phyloP scores from a whole-genome alignment of 2,797 vertebrate species.

The Tenualosa thibaudeaui region DNA sequence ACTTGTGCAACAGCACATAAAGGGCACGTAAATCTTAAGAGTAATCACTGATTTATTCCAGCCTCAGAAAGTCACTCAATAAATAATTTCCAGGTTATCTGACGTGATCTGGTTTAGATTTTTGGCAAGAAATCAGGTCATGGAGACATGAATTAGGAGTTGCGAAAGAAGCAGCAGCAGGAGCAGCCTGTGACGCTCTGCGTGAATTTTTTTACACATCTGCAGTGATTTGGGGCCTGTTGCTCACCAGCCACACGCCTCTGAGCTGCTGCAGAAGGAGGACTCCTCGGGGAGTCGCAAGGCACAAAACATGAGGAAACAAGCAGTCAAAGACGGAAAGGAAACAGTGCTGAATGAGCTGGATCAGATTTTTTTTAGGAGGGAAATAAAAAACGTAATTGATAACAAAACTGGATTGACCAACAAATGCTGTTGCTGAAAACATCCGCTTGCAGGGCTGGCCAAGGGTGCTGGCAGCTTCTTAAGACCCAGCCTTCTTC shows the following conservation, averaged over 20 bases:
- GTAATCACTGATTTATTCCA: background rate
- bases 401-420: background rate
- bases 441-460: background rate
- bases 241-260: background rate
- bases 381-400: background rate
- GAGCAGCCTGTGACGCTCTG: background rate
- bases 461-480: background rate
- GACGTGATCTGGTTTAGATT: conserved; percentile 4
- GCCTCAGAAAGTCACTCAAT: background rate
- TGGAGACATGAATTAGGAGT: background rate
- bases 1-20: background rate
- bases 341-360: background rate
- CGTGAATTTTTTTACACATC: background rate
- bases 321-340: background rate
- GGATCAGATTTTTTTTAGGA: background rate
- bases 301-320: no score
- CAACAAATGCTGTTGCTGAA: background rate
- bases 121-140: background rate
- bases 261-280: background rate
- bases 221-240: background rate
- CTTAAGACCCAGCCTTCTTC: background rate
- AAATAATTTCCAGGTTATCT: conserved; percentile 10
- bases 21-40: background rate
- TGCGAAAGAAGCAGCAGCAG: background rate
- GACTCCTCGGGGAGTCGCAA: background rate